Base-by-base conservation (phyloP, 1,140 invertebrate species). In the Listronotus bonariensis region DNA sequence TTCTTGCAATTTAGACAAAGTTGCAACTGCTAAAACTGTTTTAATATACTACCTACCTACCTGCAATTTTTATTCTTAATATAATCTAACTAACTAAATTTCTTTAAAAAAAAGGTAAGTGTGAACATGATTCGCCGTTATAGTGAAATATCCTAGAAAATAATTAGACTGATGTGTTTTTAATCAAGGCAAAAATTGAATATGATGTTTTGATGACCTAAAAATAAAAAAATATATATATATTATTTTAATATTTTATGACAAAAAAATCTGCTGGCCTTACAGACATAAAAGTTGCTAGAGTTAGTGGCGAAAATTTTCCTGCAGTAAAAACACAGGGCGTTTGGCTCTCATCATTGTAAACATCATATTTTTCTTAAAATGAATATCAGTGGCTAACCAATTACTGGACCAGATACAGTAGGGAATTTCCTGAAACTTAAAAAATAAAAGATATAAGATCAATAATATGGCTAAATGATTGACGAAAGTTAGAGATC, bases 271-370 rank as follows among this genome's bases (percentile, higher is more conserved):
- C 6, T 55, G 41, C 14, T 43, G 12, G n/a, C 65, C 61, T 43
- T 64, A 70, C 66, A 10, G 51, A 76, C 76, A 82, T 76, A 69
- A 82, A 82, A 0, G 81, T 82, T 46, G 78, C 74, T 38, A 81
- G 59, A 15, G 80, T 83, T 11, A 83, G 67, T 1, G 80, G 77
- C 31, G 80, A 79, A 67, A 82, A 83, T 66, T 80, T 80, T 0
- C 82, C 82, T 11, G 80, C 80, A 53, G 77, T 81, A 43, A 83
- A 54, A 79, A 78, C 32, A 83, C 77, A 0, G 80, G 80, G 45
- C 72, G 78, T 58, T 80, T 81, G 77, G 82, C 79, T 18, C 79
- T 69, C 40, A 80, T 78, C 80, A 83, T 81, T 6, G 79, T 80
- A 18, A 82, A 79, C 18, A 79, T 65, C 58, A 83, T 73, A 5